Evolutionary conservation across 1,140 invertebrate genomes (phyloP), one percentile per base, ranked within the genome.

Genomic region (Neotoxoptera formosana): DNA sequence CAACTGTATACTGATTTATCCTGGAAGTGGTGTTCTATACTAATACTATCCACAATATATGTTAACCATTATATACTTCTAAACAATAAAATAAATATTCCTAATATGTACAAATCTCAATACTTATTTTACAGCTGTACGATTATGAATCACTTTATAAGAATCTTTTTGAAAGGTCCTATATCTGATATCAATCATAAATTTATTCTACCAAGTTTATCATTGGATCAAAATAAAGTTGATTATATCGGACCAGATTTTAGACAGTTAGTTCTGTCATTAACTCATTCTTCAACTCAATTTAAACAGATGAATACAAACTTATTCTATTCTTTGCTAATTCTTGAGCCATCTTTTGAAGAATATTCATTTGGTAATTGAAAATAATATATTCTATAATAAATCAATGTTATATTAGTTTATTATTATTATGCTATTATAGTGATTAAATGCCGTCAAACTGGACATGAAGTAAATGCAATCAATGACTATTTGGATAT

Each of bases 211-310:
- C 91, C 91, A 84, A 93, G 84, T 41, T 84, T 93, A 86, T 93
- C 91, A 41, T 30, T 84, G 34, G 36, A 86, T 17, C 91, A 93
- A 93, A 51, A 93, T 53, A 83, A 83, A 30, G 21, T 45, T 84
- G 91, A 93, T 93, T 93, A 93, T 86, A 53, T 93, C 45, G 91
- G 91, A 56, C 91, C 91, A 93, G 91, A 93, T 84, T 93, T 93
- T 84, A 93, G 76, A 86, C 91, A 93, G 56, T 84, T 93, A 84
- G 34, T 93, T 7, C 30, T 86, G 76, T 86, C 76, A 41, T 83
- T 93, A 84, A n/a, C 81, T 53, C 67, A 86, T 86, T 93, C 91
- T 53, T 83, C 91, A 36, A 56, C 56, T 41, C 81, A 86, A 86
- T 41, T 84, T 86, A 36, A 93, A 93, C 34, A 83, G 14, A 76